phyloP scores from a whole-genome alignment of 2,113 vertebrate species.

The Paramisgurnus dabryanus region DNA sequence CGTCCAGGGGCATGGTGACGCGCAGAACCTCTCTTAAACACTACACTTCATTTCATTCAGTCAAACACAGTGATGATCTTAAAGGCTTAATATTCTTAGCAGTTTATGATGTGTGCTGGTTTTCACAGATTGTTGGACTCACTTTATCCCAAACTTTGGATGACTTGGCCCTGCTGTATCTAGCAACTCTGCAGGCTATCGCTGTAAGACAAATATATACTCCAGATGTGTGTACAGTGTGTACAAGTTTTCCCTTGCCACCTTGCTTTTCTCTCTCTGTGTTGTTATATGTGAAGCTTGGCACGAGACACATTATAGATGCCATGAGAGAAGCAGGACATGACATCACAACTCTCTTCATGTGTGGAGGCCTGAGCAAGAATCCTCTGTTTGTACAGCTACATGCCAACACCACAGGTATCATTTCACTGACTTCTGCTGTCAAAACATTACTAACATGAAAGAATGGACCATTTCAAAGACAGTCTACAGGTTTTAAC shows the following conservation, averaged over 20 bases:
- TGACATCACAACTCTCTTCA: conserved; percentile 83
- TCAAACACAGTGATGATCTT: too few species aligned
- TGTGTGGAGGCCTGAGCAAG: conserved; percentile 96
- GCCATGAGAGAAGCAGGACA: conserved; percentile 86
- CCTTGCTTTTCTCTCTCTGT: conserved; percentile 5
- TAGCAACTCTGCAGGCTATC: conserved; percentile 89
- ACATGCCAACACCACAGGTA: conserved; percentile 90
- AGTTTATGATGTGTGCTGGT: background rate
- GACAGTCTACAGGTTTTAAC: too few species aligned
- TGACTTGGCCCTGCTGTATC: conserved; percentile 90
- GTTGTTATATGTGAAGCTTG: conserved; percentile 75
- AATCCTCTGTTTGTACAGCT: conserved; percentile 90
- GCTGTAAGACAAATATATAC: conserved; percentile 80
- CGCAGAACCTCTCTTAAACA: too few species aligned
- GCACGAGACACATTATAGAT: conserved; percentile 90
- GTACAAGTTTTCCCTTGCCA: background rate
- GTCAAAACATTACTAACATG: background rate
- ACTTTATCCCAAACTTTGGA: conserved; percentile 84
- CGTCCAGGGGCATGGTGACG: conserved; percentile 90
- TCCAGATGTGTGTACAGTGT: background rate
- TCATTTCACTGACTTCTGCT: too few species aligned
- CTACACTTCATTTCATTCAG: too few species aligned
- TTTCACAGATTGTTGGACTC: conserved; percentile 84
- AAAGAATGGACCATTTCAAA: background rate
- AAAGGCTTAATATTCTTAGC: too few species aligned